Conservation (phyloP, 2,888 invertebrate species). For the Cosmia trapezina region DNA sequence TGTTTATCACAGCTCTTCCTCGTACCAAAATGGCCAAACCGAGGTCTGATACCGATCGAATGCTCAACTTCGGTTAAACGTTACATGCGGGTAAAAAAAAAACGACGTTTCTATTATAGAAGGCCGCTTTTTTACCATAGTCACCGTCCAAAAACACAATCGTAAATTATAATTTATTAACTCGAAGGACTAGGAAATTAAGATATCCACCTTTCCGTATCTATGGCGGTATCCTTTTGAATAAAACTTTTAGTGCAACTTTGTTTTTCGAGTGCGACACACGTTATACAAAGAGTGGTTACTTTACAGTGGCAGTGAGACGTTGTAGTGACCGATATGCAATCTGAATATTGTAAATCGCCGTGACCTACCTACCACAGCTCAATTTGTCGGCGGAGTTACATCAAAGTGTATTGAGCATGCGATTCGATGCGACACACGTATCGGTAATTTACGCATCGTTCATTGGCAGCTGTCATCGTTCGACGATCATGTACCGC, state of each 20-base stretch:
- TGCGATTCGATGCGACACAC: conserved; percentile 81
- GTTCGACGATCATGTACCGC: conserved; percentile 46
- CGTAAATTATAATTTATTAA: conserved; percentile 90
- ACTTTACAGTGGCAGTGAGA: conserved; percentile 65
- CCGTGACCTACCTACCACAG: conserved; percentile 86
- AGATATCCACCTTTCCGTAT: conserved; percentile 84
- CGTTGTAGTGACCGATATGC: conserved; percentile 72
- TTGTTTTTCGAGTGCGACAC: conserved; percentile 77
- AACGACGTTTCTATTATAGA: conserved; percentile 88
- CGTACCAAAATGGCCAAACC: conserved; percentile 71
- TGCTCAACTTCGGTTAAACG: conserved; percentile 80
- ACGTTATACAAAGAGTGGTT: conserved; percentile 73
- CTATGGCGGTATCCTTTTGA: conserved; percentile 85
- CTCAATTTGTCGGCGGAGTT: conserved; percentile 77
- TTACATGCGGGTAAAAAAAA: conserved; percentile 85
- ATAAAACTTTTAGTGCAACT: conserved; percentile 77
- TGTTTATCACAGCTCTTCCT: conserved; percentile 70
- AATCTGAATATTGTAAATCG: conserved; percentile 70
- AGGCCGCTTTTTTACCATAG: conserved; percentile 82
- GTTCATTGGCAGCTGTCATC: conserved; percentile 66
- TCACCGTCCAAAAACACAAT: conserved; percentile 81
- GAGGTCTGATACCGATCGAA: conserved; percentile 77
- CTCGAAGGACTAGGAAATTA: conserved; percentile 84
- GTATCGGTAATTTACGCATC: conserved; percentile 83
- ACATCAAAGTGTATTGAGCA: conserved; percentile 77